Conservation (phyloP, 2,888 invertebrate species). For the Nezara viridula region DNA sequence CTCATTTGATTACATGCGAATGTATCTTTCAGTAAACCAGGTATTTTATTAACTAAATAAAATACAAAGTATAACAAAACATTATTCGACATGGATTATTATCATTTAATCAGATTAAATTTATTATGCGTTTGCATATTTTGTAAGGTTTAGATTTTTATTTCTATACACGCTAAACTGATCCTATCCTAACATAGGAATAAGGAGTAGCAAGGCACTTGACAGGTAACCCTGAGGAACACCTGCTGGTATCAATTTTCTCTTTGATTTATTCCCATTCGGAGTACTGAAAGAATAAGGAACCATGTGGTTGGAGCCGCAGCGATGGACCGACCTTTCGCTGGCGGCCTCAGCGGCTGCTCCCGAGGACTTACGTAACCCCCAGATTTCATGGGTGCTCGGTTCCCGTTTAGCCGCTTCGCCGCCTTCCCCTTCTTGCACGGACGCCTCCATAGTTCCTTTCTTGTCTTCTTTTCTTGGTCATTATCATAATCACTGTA, state of each 20-base stretch:
- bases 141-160: neutral
- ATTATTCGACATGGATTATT: neutral
- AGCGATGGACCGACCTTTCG: constrained; percentile 35
- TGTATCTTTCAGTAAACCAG: too few relatives aligned
- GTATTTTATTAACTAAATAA: neutral
- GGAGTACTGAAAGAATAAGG: neutral
- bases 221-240: constrained; percentile 18
- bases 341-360: constrained; percentile 10
- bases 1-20: too few relatives aligned
- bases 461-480: neutral
- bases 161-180: neutral
- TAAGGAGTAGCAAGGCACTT: neutral
- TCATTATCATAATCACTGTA: neutral
- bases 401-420: constrained; percentile 36
- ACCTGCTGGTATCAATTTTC: constrained; percentile 25
- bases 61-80: neutral
- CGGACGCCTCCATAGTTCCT: neutral
- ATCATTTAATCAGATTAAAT: neutral
- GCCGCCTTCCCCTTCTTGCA: constrained; percentile 24
- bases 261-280: constrained; percentile 5
- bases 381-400: constrained; percentile 46
- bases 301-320: neutral
- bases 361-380: constrained; percentile 14
- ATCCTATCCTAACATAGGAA: neutral
- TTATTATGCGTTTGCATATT: neutral